phyloP scores from a whole-genome alignment of 1,140 invertebrate genomes.

The Drosophila lacteicornis region DNA sequence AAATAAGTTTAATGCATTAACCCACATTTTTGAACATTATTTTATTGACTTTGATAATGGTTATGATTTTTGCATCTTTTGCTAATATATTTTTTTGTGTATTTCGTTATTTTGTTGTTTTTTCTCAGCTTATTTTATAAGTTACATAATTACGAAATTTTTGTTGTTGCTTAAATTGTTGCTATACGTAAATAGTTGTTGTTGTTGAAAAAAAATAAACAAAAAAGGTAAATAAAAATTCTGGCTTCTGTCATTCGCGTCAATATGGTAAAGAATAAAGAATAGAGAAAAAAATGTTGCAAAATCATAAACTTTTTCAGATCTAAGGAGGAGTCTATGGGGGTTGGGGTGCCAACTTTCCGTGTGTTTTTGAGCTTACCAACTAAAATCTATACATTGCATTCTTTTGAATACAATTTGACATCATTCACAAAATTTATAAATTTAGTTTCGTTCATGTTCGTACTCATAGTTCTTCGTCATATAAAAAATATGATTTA shows the following conservation, averaged over 20 bases:
- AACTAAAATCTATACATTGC: slow-evolving; percentile 73
- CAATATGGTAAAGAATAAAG: slow-evolving; percentile 45
- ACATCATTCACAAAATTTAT: slow-evolving; percentile 61
- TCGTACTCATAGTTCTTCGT: slow-evolving; percentile 25
- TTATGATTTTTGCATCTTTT: slow-evolving; percentile 74
- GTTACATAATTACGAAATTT: slow-evolving; percentile 66
- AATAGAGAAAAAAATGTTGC: slow-evolving; percentile 47
- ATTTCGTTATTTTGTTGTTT: slow-evolving; percentile 62
- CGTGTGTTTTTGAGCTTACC: slow-evolving; percentile 45
- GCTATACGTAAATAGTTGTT: slow-evolving; percentile 45
- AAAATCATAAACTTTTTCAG: slow-evolving; percentile 49
- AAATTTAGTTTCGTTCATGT: slow-evolving; percentile 50
- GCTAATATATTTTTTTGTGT: slow-evolving; percentile 73
- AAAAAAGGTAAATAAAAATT: slow-evolving; percentile 56
- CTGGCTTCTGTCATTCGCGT: slow-evolving; percentile 52
- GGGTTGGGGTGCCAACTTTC: slow-evolving; percentile 15
- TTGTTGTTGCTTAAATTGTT: slow-evolving; percentile 54
- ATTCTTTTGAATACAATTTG: slow-evolving; percentile 66
- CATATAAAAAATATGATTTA: slow-evolving; percentile 55
- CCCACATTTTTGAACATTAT: slow-evolving; percentile 82
- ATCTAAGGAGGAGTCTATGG: slow-evolving; percentile 9
- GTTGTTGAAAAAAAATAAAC: slow-evolving; percentile 6
- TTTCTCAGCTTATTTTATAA: slow-evolving; percentile 67
- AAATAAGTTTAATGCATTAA: slow-evolving; percentile 80
- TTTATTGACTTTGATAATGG: slow-evolving; percentile 80